Evolutionary conservation across 2,888 invertebrate species (phyloP).

Genomic region (Acleris emargana): DNA sequence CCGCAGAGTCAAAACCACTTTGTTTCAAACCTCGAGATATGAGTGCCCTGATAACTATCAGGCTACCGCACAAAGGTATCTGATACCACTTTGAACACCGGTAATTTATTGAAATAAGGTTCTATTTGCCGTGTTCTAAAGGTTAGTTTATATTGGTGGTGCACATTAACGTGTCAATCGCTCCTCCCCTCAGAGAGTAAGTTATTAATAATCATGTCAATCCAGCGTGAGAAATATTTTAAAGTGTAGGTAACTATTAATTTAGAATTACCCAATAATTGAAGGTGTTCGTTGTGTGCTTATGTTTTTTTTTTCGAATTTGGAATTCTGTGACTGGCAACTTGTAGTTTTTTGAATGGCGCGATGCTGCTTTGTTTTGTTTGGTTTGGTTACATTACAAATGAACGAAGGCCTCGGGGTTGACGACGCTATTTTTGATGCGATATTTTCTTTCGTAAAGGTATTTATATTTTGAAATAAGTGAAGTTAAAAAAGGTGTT

Average conservation of each 20-base stretch:
- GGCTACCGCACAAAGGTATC: constrained; percentile 50
- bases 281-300: constrained; percentile 66
- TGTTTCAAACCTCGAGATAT: constrained; percentile 71
- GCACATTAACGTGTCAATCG: constrained; percentile 79
- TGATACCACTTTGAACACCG: constrained; percentile 15
- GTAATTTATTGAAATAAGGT: constrained; percentile 42
- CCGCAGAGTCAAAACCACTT: constrained; percentile 74
- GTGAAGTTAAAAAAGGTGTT: too few relatives aligned
- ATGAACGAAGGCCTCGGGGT: constrained; percentile 5
- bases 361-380: constrained; percentile 41
- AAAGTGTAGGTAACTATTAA: constrained; percentile 71
- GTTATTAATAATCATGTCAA: constrained; percentile 80
- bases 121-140: constrained; percentile 38
- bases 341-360: constrained; percentile 43
- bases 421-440: not conserved
- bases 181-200: constrained; percentile 58
- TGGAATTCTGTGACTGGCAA: constrained; percentile 64
- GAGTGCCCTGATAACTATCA: constrained; percentile 68
- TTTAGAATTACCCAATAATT: constrained; percentile 77
- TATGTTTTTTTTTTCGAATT: constrained; percentile 61
- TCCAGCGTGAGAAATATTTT: constrained; percentile 77
- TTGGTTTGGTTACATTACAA: not conserved
- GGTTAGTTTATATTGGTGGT: constrained; percentile 44
- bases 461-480: too few relatives aligned
- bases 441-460: too few relatives aligned